A percentile compares a stretch with the other conserved stretches of the same genome.
Conservation (phyloP, 1,140 invertebrate genomes). For the Hycleus cichorii region DNA sequence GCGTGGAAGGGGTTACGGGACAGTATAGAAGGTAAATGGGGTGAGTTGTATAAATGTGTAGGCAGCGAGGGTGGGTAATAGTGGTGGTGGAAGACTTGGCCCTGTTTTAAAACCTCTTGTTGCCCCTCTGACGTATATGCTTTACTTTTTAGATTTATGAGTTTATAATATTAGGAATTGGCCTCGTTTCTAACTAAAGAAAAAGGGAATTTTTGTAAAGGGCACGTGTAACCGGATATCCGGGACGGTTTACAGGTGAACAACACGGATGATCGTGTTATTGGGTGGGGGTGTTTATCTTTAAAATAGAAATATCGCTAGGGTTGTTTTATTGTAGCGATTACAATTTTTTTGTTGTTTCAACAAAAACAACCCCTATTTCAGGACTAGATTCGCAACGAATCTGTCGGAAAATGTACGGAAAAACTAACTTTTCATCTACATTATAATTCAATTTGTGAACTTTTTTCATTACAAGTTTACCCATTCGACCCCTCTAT, state of each 20-base stretch:
- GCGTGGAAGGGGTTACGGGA: not conserved
- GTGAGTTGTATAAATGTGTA: not conserved
- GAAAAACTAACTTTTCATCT: slow-evolving; percentile 1
- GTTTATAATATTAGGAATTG: slow-evolving; percentile 33
- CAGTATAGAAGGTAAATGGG: not conserved
- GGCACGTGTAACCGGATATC: not conserved
- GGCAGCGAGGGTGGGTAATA: not conserved
- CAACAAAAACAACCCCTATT: too few relatives aligned
- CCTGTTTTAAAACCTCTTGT: too few relatives aligned
- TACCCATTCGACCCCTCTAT: not conserved
- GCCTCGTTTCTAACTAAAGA: slow-evolving; percentile 15
- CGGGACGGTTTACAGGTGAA: not conserved
- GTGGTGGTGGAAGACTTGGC: slow-evolving; percentile 5
- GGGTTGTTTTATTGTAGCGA: too few relatives aligned
- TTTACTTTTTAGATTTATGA: slow-evolving; percentile 36
- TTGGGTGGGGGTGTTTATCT: too few relatives aligned
- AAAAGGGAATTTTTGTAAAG: too few relatives aligned
- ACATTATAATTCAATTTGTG: slow-evolving; percentile 10
- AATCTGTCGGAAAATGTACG: too few relatives aligned
- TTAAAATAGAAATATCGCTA: too few relatives aligned
- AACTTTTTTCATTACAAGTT: slow-evolving; percentile 12
- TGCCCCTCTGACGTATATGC: slow-evolving; percentile 9
- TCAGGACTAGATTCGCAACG: too few relatives aligned
- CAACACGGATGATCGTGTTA: not conserved
- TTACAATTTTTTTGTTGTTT: too few relatives aligned